Conservation (phyloP, 2,113 vertebrate genomes). For the Istiophorus platypterus region DNA sequence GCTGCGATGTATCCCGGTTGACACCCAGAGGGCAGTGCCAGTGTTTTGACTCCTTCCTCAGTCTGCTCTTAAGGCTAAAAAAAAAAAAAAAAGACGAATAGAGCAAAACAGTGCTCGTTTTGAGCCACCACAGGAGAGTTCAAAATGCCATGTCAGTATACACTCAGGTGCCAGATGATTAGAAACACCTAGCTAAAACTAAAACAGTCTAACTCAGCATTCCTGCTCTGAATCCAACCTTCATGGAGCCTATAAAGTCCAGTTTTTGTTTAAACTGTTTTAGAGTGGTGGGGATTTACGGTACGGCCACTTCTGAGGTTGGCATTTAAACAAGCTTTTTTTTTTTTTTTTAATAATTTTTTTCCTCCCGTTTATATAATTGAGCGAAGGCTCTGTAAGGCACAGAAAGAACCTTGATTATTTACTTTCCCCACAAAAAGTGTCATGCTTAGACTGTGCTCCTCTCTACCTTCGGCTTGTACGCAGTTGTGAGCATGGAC, state of each 20-base stretch:
- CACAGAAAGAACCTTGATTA: background rate
- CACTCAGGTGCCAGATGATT: background rate
- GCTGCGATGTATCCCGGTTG: conserved; percentile 46
- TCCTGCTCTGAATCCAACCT: background rate
- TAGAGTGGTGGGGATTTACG: background rate
- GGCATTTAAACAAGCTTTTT: background rate
- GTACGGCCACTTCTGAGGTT: too few species aligned
- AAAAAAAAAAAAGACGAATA: conserved; percentile 40
- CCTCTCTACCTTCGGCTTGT: conserved; percentile 93
- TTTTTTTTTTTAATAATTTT: background rate
- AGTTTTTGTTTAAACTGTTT: background rate
- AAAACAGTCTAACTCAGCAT: background rate
- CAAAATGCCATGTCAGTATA: background rate
- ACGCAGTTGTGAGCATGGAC: conserved; percentile 95
- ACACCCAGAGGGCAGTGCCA: conserved; percentile 36
- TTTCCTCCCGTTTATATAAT: too few species aligned
- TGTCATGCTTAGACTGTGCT: background rate
- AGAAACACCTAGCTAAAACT: background rate
- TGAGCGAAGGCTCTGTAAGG: background rate
- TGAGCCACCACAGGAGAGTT: conserved; percentile 7
- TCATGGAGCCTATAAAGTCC: background rate
- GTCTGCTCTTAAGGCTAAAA: conserved; percentile 42
- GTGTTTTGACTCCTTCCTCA: conserved; percentile 60
- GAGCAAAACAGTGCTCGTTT: conserved; percentile 21
- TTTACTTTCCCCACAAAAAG: background rate